Evolutionary conservation across 2,888 invertebrate genomes (phyloP).

Genomic region (Andrena trimmerana): DNA sequence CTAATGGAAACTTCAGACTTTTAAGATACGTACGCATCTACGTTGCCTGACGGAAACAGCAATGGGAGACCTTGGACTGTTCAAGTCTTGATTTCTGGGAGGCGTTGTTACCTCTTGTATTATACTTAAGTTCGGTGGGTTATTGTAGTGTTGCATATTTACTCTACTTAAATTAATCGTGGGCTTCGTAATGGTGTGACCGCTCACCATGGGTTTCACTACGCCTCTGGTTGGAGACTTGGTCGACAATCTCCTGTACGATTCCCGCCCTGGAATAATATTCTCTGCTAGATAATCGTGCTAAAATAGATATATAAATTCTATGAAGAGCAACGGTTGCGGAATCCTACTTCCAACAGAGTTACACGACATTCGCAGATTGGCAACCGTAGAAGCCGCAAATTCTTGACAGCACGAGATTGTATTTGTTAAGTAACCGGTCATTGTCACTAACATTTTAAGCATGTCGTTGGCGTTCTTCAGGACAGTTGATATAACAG

Average conservation of each 20-base stretch:
- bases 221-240: slow-evolving; percentile 82
- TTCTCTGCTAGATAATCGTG: not conserved
- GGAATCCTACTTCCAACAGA: slow-evolving; percentile 51
- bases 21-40: slow-evolving; percentile 66
- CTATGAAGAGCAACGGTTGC: not conserved
- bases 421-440: slow-evolving; percentile 75
- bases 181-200: slow-evolving; percentile 83
- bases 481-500: slow-evolving; percentile 71
- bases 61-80: slow-evolving; percentile 42
- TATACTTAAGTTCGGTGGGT: slow-evolving; percentile 76
- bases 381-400: slow-evolving; percentile 22
- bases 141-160: slow-evolving; percentile 78
- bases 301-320: not conserved
- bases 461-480: slow-evolving; percentile 78
- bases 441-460: slow-evolving; percentile 75
- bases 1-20: not conserved
- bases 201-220: slow-evolving; percentile 83
- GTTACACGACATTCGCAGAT: slow-evolving; percentile 35
- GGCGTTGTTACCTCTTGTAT: slow-evolving; percentile 77
- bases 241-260: slow-evolving; percentile 71
- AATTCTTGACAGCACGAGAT: slow-evolving; percentile 78
- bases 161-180: slow-evolving; percentile 82
- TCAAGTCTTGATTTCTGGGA: slow-evolving; percentile 59
- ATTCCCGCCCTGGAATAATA: slow-evolving; percentile 73
- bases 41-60: slow-evolving; percentile 42